Evolutionary conservation across 2,797 vertebrate genomes (phyloP), one percentile per base, ranked within the genome.

Genomic region (Chelidonichthys spinosus): DNA sequence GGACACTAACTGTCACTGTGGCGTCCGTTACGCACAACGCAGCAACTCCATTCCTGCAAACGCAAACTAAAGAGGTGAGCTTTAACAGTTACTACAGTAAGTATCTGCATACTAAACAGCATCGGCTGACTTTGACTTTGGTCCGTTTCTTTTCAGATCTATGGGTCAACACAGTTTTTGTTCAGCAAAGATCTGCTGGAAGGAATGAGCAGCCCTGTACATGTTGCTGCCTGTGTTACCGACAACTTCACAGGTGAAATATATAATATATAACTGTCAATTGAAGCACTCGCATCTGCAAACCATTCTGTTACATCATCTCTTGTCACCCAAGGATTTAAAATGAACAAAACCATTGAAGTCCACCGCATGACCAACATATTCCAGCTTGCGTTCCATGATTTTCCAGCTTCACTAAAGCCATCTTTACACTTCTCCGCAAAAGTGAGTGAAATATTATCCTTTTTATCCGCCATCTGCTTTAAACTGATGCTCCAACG

Each of bases 391-490:
- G 13, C 7, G 11, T 93, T 94, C 76, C 71, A 63, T 3, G 61
- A 75, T 58, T 70, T 79, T 4, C 85, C 92, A 25, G 25, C 11
- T 0, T 74, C 70, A 3, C 79, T 92, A 1, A 93, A 90, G 69
- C 92, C 92, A 5, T 79, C 86, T 6, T 74, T 93, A 71, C 15
- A 76, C 59, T 92, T 93, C 68, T 85, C 37, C 17, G 46, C 89
- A 9, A 83, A 63, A n/a, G 93, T 94, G 52, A 88, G 85, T 25
- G 6, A 46, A 40, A 69, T 9, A 18, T 13, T 49, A 3, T 18
- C 50, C 1, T 5, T 4, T 40, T 37, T 2, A 0, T 73, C n/a
- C 46, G 0, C 2, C 4, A 25, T 53, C 7, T 7, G 17, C 49
- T 50, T 72, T 17, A 49, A 78, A 43, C 8, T 3, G 0, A 53